Percentiles rank a stretch among this genome's conserved stretches.
phyloP scores from a whole-genome alignment of 2,797 vertebrate genomes.

The Tapirus indicus region DNA sequence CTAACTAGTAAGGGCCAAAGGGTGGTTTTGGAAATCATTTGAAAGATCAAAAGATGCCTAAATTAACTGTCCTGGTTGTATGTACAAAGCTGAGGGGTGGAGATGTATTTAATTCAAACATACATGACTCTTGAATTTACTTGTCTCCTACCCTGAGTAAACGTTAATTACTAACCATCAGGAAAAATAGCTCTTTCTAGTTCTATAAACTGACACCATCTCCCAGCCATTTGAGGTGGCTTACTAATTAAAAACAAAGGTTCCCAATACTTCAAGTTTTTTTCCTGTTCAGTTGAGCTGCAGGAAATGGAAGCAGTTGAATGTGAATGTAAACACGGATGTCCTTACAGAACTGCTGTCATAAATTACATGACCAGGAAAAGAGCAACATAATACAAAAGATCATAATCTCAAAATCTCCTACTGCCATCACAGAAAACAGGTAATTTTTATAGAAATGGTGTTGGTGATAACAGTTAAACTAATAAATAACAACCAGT shows the following conservation, averaged over 20 bases:
- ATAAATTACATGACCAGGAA: slow-evolving; percentile 81
- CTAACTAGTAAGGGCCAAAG: not conserved
- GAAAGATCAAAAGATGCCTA: slow-evolving; percentile 21
- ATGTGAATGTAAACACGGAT: slow-evolving; percentile 39
- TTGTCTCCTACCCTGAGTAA: not conserved
- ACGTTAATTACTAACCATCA: slow-evolving; percentile 28
- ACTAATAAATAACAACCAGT: slow-evolving; percentile 60
- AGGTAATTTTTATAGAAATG: slow-evolving; percentile 61
- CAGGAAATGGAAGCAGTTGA: slow-evolving; percentile 77
- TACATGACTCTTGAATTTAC: slow-evolving; percentile 14
- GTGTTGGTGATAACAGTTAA: slow-evolving; percentile 44
- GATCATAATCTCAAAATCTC: slow-evolving; percentile 70
- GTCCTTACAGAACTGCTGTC: slow-evolving; percentile 74
- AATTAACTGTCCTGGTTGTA: not conserved
- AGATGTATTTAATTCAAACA: slow-evolving; percentile 45
- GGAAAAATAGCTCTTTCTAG: slow-evolving; percentile 42
- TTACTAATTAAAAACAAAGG: slow-evolving; percentile 58
- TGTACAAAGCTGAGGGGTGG: not conserved
- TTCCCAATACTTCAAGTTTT: slow-evolving; percentile 59
- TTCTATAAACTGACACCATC: slow-evolving; percentile 54
- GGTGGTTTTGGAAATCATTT: not conserved
- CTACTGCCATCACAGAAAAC: slow-evolving; percentile 65
- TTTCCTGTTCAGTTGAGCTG: slow-evolving; percentile 33
- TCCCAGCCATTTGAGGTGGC: slow-evolving; percentile 22
- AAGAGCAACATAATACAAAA: slow-evolving; percentile 80